Evolutionary conservation across 2,113 vertebrate genomes (phyloP).

Genomic region (Osmerus eperlanus): DNA sequence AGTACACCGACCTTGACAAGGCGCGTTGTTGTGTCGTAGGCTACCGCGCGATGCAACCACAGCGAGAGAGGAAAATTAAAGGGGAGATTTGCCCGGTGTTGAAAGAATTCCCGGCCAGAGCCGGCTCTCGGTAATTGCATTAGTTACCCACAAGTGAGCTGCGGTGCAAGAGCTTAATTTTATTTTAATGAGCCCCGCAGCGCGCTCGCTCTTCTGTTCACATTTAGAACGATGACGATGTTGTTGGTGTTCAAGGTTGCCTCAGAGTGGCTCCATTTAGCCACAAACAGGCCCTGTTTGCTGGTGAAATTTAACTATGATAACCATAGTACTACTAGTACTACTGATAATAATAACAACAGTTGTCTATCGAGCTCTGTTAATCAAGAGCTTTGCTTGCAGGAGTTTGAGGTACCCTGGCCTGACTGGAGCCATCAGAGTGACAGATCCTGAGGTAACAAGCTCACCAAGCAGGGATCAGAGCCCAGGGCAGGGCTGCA

Average conservation of each 20-base stretch:
- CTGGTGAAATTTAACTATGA: not conserved
- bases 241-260: not conserved
- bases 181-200: conserved; percentile 52
- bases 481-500: conserved; percentile 12
- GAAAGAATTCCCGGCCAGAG: conserved; percentile 44
- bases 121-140: conserved; percentile 49
- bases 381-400: too few relatives aligned
- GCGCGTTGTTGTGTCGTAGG: not conserved
- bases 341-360: too few relatives aligned
- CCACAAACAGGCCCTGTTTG: not conserved
- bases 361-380: too few relatives aligned
- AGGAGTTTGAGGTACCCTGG: too few relatives aligned
- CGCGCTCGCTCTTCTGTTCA: conserved; percentile 26
- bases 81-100: conserved; percentile 15
- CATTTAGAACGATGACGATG: conserved; percentile 3
- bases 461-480: conserved; percentile 34
- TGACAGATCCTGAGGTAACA: conserved; percentile 31
- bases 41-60: not conserved
- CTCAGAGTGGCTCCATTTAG: not conserved
- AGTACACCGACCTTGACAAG: not conserved
- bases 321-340: not conserved
- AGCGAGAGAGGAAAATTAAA: conserved; percentile 1
- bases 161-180: conserved; percentile 48
- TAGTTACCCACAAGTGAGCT: conserved; percentile 47
- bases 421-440: too few relatives aligned